Base-by-base conservation (phyloP, 2,113 vertebrate genomes). In the Hydrolagus affinis region DNA sequence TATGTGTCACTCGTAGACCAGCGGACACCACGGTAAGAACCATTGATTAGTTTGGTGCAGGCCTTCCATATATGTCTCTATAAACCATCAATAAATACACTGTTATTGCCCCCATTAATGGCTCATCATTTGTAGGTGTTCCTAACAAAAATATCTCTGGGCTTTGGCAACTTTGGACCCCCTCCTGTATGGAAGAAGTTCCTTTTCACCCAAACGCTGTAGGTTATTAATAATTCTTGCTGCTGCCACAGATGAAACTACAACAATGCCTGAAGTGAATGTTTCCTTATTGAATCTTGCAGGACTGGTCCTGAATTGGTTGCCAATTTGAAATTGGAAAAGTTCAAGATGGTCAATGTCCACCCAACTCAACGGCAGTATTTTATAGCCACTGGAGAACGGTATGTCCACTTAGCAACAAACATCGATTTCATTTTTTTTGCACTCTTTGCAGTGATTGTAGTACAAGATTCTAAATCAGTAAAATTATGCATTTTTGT, bases 331-430 rank as follows among this genome's bases (percentile, higher is more conserved):
- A 90, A 93, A 87, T 62, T 91, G 70, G 89, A 44, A 0, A 86
- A 85, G 3, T 85, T 94, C 19, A 92, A 94, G 70, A 94, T 95
- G 11, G 90, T 98, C 7, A 93, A 92, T 0, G 93, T 97, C 21
- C 97, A 98, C 85, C 97, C 97, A 0, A 3, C 95, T 76, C 86
- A 92, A 0, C 95, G 86, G 56, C 94, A 97, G 0, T 95, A 96
- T 88, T 95, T 97, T 87, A 17, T 94, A 6, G 93, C 94, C 56
- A 93, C 96, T 68, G 95, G 94, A 88, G 89, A 85, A 0, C 56
- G 70, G 96, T 97, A 92, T 0, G 92, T 88, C 60, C 30, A 14
- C 66, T 66, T 64, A 0, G 2, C 2, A 30, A 7, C 25, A 21
- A 4, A 11, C 28, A 15, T 83, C 64, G 19, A 60, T 21, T 3